These are phyloP conservation scores for Coelopa pilipes DNA, from an alignment of 2,888 invertebrate species.

Conservation along the genomic window DNA sequence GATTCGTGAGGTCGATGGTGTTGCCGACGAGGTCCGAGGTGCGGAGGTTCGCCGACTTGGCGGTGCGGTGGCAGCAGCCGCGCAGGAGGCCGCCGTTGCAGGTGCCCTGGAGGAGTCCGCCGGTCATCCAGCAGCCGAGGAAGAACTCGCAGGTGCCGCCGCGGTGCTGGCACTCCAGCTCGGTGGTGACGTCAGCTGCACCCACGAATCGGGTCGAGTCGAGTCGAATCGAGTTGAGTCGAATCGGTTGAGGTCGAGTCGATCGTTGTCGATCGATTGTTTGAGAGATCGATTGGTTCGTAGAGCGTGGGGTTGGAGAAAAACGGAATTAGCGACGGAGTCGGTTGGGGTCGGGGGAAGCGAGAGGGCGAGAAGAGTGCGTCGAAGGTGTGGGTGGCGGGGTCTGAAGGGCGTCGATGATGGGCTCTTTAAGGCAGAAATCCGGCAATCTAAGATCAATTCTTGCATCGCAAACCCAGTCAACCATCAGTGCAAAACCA, in stretches of 20 bases:
- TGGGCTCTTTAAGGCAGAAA: too few relatives aligned
- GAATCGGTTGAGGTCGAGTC: background rate
- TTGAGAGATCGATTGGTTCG: too few relatives aligned
- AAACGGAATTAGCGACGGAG: too few relatives aligned
- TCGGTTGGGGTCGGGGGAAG: too few relatives aligned
- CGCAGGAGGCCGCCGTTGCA: slow-evolving; percentile 84
- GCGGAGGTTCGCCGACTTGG: slow-evolving; percentile 75
- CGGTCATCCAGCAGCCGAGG: slow-evolving; percentile 90
- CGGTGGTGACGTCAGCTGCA: slow-evolving; percentile 64
- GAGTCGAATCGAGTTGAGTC: slow-evolving; percentile 17
- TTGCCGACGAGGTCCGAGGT: slow-evolving; percentile 73
- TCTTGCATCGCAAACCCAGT: too few relatives aligned
- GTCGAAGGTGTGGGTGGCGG: too few relatives aligned
- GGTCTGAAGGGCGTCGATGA: too few relatives aligned
- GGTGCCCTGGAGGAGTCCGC: slow-evolving; percentile 85
- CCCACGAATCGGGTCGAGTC: slow-evolving; percentile 38
- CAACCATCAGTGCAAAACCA: too few relatives aligned
- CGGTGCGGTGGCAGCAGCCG: slow-evolving; percentile 86
- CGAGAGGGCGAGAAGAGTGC: too few relatives aligned
- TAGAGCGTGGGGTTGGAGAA: too few relatives aligned
- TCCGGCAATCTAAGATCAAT: too few relatives aligned
- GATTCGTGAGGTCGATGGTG: slow-evolving; percentile 73
- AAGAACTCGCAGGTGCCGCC: slow-evolving; percentile 91
- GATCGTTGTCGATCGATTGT: too few relatives aligned
- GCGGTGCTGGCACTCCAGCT: slow-evolving; percentile 66